Evolutionary conservation across 64 coral and sea anemone genomes (phyloP).

Genomic region (Montipora foliosa): DNA sequence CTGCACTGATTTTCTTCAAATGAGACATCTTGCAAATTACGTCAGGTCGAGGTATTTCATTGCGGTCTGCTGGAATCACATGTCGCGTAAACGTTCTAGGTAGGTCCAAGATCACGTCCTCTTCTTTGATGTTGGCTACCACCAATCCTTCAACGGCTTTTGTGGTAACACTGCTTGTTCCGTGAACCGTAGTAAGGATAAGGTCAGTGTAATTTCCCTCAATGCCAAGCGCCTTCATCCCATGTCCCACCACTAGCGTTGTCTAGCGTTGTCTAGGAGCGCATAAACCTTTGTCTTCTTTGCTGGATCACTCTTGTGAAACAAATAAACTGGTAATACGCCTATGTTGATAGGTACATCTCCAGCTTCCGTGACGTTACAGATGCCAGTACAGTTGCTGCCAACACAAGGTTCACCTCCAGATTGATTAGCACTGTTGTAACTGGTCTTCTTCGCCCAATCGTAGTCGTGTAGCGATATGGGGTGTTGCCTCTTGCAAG

Average conservation of each 20-base stretch:
- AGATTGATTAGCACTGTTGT: not conserved
- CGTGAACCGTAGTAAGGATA: conserved; percentile 68
- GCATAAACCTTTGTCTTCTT: conserved; percentile 75
- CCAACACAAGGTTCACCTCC: not conserved
- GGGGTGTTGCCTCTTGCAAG: conserved; percentile 71
- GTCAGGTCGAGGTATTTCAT: no score
- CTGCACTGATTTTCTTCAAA: not conserved
- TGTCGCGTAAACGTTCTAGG: no score
- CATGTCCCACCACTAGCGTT: conserved; percentile 80
- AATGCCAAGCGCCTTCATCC: conserved; percentile 23
- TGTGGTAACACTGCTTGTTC: conserved; percentile 35
- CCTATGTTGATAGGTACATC: conserved; percentile 58
- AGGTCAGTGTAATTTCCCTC: conserved; percentile 67
- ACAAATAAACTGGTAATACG: conserved; percentile 62
- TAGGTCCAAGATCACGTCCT: no score
- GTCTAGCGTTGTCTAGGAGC: conserved; percentile 20
- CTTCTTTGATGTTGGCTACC: no score
- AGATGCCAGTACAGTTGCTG: conserved; percentile 22
- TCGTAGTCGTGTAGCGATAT: conserved; percentile 62
- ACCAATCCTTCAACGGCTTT: conserved; percentile 46
- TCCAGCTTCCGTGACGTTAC: conserved; percentile 46
- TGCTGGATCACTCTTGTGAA: conserved; percentile 30
- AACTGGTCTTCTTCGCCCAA: not conserved
- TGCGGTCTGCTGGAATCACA: no score
- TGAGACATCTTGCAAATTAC: no score